These are phyloP conservation scores for Diarsia mendica DNA, from an alignment of 2,888 invertebrate genomes.

Conservation along the genomic window DNA sequence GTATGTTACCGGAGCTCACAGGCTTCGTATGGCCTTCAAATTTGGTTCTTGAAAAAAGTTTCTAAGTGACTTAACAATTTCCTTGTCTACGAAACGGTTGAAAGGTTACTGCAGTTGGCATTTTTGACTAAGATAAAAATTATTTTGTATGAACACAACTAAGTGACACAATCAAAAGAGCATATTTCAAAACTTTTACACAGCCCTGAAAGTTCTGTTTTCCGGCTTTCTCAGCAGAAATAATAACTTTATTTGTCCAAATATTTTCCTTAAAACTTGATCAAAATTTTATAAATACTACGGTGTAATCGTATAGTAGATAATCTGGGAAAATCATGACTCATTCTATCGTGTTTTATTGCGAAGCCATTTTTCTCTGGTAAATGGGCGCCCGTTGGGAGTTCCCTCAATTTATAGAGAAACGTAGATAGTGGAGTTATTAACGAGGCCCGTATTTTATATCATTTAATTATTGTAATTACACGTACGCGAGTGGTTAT, in stretches of 20 bases:
- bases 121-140: constrained; percentile 11
- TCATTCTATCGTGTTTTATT: constrained; percentile 70
- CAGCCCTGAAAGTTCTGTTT: constrained; percentile 4
- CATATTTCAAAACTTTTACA: constrained; percentile 28
- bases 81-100: not conserved
- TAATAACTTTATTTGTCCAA: constrained; percentile 22
- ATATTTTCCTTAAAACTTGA: constrained; percentile 48
- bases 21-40: not conserved
- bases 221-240: constrained; percentile 5
- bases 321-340: constrained; percentile 67
- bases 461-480: constrained; percentile 62
- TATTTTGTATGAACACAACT: not conserved
- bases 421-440: constrained; percentile 64
- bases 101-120: not conserved
- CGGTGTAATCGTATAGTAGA: constrained; percentile 57
- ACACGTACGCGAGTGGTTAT: constrained; percentile 27
- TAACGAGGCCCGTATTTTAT: constrained; percentile 59
- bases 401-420: constrained; percentile 68
- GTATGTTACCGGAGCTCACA: constrained; percentile 7
- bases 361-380: constrained; percentile 69
- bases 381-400: constrained; percentile 68
- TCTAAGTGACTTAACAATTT: not conserved
- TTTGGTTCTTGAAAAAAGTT: not conserved
- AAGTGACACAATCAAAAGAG: constrained; percentile 15
- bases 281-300: constrained; percentile 53